phyloP scores from a whole-genome alignment of 2,113 vertebrate genomes.

The Salvelinus namaycush region DNA sequence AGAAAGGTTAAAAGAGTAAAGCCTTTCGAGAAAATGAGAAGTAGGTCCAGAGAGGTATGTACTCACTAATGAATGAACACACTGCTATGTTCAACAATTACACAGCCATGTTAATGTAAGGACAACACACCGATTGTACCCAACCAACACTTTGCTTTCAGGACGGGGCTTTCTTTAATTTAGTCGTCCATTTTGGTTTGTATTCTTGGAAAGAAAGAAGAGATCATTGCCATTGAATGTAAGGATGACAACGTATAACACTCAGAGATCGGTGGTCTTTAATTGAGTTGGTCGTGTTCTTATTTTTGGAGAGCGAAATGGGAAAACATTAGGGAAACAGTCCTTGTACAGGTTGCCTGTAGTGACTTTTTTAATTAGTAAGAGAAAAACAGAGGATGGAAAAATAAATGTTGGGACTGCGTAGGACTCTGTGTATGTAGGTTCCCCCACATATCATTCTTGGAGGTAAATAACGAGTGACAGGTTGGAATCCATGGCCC shows the following conservation, averaged over 20 bases:
- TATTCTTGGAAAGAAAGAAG: too few relatives aligned
- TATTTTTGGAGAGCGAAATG: conserved; percentile 26
- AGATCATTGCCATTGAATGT: too few relatives aligned
- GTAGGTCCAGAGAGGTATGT: conserved; percentile 61
- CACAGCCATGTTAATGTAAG: conserved; percentile 70
- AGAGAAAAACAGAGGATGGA: conserved; percentile 11
- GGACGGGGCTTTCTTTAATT: conserved; percentile 8
- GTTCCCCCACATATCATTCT: not conserved
- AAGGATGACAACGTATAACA: too few relatives aligned
- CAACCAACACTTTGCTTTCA: conserved; percentile 33
- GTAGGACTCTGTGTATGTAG: not conserved
- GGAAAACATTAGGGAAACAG: conserved; percentile 26
- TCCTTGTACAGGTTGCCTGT: conserved; percentile 22
- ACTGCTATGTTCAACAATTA: conserved; percentile 71
- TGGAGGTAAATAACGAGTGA: not conserved
- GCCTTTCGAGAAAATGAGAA: conserved; percentile 69
- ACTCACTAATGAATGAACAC: conserved; percentile 69
- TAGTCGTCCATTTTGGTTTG: not conserved
- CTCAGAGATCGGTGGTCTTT: too few relatives aligned
- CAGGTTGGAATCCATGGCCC: not conserved
- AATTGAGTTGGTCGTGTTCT: conserved; percentile 5
- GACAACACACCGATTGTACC: conserved; percentile 63
- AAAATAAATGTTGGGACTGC: conserved; percentile 26
- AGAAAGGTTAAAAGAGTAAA: conserved; percentile 59
- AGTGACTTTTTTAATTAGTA: conserved; percentile 22